Conservation (phyloP, 2,888 invertebrate genomes). For the Acanthoscelides obtectus region DNA sequence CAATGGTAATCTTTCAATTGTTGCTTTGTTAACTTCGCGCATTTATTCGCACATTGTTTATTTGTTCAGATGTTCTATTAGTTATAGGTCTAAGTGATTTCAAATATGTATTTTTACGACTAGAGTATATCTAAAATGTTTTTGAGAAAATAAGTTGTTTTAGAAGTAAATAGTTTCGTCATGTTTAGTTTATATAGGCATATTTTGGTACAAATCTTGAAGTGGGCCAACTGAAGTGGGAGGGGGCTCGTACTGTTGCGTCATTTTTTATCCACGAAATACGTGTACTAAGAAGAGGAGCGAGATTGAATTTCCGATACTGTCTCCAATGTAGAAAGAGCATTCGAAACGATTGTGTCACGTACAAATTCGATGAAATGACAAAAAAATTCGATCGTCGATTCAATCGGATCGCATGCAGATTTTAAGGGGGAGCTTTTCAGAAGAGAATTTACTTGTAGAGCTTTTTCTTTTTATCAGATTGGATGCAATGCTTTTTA, state of each 20-base stretch:
- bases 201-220: no score
- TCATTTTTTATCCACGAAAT: neutral
- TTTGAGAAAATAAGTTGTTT: no score
- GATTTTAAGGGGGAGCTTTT: neutral
- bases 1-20: no score
- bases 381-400: neutral
- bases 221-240: no score
- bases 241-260: neutral
- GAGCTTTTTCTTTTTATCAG: neutral
- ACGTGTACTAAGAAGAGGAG: neutral
- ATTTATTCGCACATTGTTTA: no score
- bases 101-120: no score
- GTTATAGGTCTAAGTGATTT: no score
- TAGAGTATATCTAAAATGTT: no score
- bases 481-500: neutral
- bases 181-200: no score
- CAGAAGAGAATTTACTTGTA: neutral
- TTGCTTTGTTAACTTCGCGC: no score
- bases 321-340: neutral
- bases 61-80: no score
- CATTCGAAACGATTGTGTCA: neutral
- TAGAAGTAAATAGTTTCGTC: no score
- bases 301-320: neutral
- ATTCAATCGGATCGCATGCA: neutral
- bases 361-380: neutral